Evolutionary conservation across 2,888 invertebrate genomes (phyloP), one percentile per base, ranked within the genome.

Genomic region (Dioctria linearis): DNA sequence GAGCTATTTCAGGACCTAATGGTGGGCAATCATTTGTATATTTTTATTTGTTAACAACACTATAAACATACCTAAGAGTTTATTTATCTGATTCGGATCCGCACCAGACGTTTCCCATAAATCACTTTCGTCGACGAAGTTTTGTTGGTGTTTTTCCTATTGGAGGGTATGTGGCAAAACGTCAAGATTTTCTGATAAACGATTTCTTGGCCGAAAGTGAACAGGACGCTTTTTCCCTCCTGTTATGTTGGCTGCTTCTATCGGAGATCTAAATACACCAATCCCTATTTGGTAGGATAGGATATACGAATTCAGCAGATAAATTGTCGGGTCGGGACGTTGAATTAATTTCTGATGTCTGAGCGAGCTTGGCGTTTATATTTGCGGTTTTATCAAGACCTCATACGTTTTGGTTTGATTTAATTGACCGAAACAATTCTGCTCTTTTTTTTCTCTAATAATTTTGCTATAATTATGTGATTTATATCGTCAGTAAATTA

Each of bases 31-130:
- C 80, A 82, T 82, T 82, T 82, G 82, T 82, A 82, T 82, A 82
- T 82, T 82, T 82, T 82, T 82, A 82, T 82, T 80, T 82, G 82
- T 82, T 82, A 82, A 82, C 82, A 82, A 79, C 80, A 66, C 82
- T 78, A 82, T 75, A 80, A 80, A 80, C 80, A 82, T 82, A 82
- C 82, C 82, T 79, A 79, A 80, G 80, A 82, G 82, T 82, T 82
- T 82, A 82, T 82, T 82, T 82, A 82, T 82, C 82, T 82, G 82
- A 82, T 82, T 57, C 75, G 78, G 82, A 80, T 79, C 82, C 80
- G 75, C 11, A 80, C 63, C 80, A 82, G 82, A 82, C 82, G 75
- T 73, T 79, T 80, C 59, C 73, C 82, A 82, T 82, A 82, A 82
- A 82, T 82, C 82, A 82, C 80, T 80, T 80, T 82, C 79, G 59